Conservation (phyloP, 2,113 vertebrate species). For the Atlantisia rogersi region DNA sequence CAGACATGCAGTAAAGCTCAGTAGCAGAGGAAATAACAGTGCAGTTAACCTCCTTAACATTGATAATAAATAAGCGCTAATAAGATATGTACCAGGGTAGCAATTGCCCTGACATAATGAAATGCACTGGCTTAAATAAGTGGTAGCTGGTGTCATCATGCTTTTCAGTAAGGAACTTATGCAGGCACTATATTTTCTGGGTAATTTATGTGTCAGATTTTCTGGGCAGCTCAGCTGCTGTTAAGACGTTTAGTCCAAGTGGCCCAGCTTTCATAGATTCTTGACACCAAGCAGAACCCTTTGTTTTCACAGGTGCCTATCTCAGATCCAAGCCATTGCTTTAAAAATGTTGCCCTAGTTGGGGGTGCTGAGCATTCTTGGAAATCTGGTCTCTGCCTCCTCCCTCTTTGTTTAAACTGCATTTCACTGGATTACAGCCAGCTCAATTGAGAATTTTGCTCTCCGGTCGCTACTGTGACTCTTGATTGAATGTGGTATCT, state of each 20-base stretch:
- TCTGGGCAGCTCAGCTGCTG: constrained; percentile 5
- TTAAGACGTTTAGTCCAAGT: constrained; percentile 16
- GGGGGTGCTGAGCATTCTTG: not conserved
- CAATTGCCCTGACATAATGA: constrained; percentile 70
- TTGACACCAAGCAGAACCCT: not conserved
- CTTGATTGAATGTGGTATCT: not conserved
- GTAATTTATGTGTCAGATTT: constrained; percentile 31
- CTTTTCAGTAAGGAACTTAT: not conserved
- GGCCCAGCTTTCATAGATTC: constrained; percentile 29
- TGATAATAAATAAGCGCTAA: constrained; percentile 77
- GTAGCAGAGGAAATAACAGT: constrained; percentile 75
- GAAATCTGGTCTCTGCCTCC: not conserved
- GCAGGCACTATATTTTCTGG: not conserved
- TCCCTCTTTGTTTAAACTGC: not conserved
- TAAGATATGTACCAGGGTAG: constrained; percentile 68
- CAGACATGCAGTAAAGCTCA: constrained; percentile 63
- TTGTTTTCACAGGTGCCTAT: constrained; percentile 52
- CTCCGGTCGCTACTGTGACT: not conserved
- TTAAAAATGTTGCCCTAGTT: not conserved
- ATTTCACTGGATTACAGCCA: not conserved
- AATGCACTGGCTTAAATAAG: constrained; percentile 55
- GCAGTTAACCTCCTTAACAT: constrained; percentile 75
- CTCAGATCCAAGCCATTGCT: not conserved
- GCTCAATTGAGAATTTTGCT: not conserved
- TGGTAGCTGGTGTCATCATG: constrained; percentile 4